Conservation (phyloP, 37 sponge, comb jelly and placozoan species). For the Chondrosia reniformis region DNA sequence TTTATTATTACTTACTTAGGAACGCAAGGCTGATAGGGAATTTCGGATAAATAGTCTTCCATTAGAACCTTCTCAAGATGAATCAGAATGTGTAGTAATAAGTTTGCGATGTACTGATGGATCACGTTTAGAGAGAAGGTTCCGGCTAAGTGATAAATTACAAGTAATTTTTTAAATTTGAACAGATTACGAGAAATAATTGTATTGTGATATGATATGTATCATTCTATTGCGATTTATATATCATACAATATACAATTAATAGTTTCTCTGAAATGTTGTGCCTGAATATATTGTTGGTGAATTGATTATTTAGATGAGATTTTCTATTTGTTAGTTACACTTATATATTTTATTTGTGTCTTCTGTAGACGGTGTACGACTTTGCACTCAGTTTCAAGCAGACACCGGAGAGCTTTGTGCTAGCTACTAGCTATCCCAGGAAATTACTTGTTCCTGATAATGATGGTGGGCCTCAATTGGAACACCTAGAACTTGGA, state of each 20-base stretch:
- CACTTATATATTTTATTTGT: neutral
- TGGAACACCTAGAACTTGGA: slow-evolving; percentile 46
- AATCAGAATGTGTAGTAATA: slow-evolving; percentile 18
- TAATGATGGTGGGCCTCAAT: slow-evolving; percentile 52
- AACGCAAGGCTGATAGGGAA: slow-evolving; percentile 24
- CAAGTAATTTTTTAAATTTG: slow-evolving; percentile 22
- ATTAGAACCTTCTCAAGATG: slow-evolving; percentile 40
- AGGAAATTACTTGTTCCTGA: slow-evolving; percentile 33
- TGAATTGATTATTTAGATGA: too few species aligned
- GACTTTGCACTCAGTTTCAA: slow-evolving; percentile 53
- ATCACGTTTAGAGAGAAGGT: slow-evolving; percentile 54
- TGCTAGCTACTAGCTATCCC: slow-evolving; percentile 65
- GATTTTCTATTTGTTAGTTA: neutral
- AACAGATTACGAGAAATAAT: neutral
- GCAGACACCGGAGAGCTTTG: slow-evolving; percentile 22
- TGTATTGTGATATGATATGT: too few species aligned
- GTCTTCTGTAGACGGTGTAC: slow-evolving; percentile 47
- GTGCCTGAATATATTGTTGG: neutral
- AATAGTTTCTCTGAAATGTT: too few species aligned
- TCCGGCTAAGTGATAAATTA: slow-evolving; percentile 37
- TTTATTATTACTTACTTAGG: slow-evolving; percentile 17
- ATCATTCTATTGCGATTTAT: too few species aligned
- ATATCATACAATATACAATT: too few species aligned
- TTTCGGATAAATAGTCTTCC: slow-evolving; percentile 38
- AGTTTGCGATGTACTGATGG: slow-evolving; percentile 37